Base-by-base conservation (phyloP, 2,888 invertebrate species). In the Eupelmus urozonus region DNA sequence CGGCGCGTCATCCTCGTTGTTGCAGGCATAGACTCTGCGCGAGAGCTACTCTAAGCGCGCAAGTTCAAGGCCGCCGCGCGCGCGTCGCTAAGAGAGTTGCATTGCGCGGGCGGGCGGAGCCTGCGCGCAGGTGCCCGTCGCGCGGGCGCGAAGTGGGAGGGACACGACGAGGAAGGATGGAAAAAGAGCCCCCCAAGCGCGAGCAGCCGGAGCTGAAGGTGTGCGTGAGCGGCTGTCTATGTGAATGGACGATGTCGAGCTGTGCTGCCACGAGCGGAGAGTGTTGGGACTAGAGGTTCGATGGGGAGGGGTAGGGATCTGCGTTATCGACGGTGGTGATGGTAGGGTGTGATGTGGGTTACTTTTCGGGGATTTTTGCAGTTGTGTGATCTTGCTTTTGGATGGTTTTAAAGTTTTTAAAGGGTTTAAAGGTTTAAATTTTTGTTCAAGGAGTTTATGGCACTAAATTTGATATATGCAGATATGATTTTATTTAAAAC, bases 21-120 rank as follows among this genome's bases (percentile, higher is more conserved):
- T 9, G n/a, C 23, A 11, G 62, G 9, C 16, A 13, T 34, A n/a
- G n/a, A 16, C 27, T 18, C 23, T n/a, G n/a, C n/a, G 13, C 9
- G 23, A 5, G 27, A 1, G 66, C n/a, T 57, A 40, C 13, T 9
- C 25, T 42, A 55, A n/a, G 49, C 11, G 16, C n/a, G 1, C 76
- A 76, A 76, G 76, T 76, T 76, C 76, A 76, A 76, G 76, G 76
- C 65, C 67, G 16, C 2, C 34, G n/a, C n/a, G n/a, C n/a, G 67
- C 51, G 59, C 51, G 51, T 34, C 42, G n/a, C n/a, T n/a, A n/a
- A n/a, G n/a, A n/a, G n/a, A n/a, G n/a, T n/a, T n/a, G n/a, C n/a
- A n/a, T n/a, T n/a, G n/a, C n/a, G n/a, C n/a, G 16, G 42, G 13
- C 57, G 63, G 45, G 11, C 45, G 49, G 49, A 49, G 16, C 40